Percentiles rank a stretch among this genome's conserved stretches.
phyloP scores from a whole-genome alignment of 2,113 vertebrate species.

The Noturus placidus region DNA sequence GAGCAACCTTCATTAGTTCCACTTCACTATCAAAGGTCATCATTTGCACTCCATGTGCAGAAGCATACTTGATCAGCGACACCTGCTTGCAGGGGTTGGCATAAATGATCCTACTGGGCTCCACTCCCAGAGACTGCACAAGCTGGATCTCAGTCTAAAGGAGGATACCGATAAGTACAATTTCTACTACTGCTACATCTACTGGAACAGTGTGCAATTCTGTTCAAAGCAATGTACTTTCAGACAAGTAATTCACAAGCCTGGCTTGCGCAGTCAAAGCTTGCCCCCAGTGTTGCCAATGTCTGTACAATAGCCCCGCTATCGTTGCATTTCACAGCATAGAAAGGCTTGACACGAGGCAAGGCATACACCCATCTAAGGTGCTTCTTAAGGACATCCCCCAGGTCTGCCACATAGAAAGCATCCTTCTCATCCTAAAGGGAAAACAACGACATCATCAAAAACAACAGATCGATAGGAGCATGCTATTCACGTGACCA shows the following conservation, averaged over 20 bases:
- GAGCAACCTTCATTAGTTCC: constrained; percentile 92
- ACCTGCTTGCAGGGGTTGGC: constrained; percentile 98
- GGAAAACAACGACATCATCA: background rate
- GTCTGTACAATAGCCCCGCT: constrained; percentile 85
- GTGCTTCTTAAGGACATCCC: constrained; percentile 93
- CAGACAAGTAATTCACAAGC: constrained; percentile 64
- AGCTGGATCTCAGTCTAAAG: constrained; percentile 90
- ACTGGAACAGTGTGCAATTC: background rate
- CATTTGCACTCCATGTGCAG: constrained; percentile 90
- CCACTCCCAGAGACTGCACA: constrained; percentile 89
- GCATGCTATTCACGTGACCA: background rate
- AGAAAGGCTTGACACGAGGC: constrained; percentile 90
- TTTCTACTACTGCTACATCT: background rate
- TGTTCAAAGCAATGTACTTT: background rate
- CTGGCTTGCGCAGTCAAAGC: constrained; percentile 98
- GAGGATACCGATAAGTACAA: background rate
- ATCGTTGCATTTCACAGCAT: constrained; percentile 95
- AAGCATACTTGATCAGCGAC: constrained; percentile 96
- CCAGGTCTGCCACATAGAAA: constrained; percentile 94
- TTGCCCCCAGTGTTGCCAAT: constrained; percentile 84
- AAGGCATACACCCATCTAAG: constrained; percentile 85
- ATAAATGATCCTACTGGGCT: constrained; percentile 90
- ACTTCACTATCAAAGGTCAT: constrained; percentile 99
- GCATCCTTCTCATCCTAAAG: constrained; percentile 93
- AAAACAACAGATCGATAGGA: background rate